Percentiles rank a stretch among this genome's conserved stretches.
phyloP scores from a whole-genome alignment of 1,140 invertebrate species.

The Tetramorium parvispinum region DNA sequence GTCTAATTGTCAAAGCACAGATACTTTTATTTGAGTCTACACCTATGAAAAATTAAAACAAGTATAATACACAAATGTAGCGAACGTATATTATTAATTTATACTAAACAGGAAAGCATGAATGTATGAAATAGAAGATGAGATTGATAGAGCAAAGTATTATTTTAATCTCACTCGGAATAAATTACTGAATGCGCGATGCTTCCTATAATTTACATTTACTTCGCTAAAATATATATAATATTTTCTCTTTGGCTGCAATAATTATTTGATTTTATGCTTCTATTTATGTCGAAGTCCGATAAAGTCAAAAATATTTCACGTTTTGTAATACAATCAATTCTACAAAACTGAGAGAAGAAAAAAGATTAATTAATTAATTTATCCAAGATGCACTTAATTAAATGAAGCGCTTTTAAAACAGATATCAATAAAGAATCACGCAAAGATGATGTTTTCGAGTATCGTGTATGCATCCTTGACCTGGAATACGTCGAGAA shows the following conservation, averaged over 20 bases:
- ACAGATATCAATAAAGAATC: not conserved
- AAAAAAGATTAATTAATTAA: slow-evolving; percentile 16
- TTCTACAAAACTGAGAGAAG: not conserved
- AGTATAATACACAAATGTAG: not conserved
- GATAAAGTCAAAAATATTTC: slow-evolving; percentile 5
- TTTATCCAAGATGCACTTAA: not conserved
- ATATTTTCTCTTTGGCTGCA: not conserved
- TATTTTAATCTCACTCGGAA: not conserved
- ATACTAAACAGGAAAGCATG: not conserved
- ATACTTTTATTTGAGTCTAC: not conserved
- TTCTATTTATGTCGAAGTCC: not conserved
- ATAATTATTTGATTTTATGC: slow-evolving; percentile 13
- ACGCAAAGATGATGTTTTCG: not conserved
- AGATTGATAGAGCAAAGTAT: not conserved
- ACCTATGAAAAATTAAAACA: not conserved
- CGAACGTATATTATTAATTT: not conserved
- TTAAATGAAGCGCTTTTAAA: not conserved
- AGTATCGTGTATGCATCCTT: slow-evolving; percentile 5
- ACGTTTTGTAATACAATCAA: not conserved
- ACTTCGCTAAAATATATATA: not conserved
- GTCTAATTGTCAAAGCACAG: not conserved
- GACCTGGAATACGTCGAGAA: not conserved
- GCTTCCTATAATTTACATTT: not conserved
- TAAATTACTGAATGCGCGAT: not conserved
- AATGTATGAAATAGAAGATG: not conserved